Conservation (phyloP, 1,140 invertebrate genomes). For the Amphibalanus amphitrite region DNA sequence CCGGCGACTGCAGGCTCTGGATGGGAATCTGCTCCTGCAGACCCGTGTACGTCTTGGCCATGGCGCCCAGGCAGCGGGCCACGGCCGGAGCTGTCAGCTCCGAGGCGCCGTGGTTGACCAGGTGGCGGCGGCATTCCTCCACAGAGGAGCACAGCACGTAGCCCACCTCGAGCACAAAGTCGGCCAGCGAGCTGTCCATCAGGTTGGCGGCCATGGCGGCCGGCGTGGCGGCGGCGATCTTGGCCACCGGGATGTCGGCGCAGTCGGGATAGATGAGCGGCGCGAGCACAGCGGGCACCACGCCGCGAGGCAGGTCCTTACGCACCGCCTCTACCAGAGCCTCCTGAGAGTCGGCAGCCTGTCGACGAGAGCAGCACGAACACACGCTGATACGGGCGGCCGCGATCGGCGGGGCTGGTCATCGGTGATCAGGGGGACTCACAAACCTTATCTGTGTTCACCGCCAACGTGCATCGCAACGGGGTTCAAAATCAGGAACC, state of each 20-base stretch:
- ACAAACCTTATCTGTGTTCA: background rate
- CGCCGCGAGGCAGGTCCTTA: conserved; percentile 67
- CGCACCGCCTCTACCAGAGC: conserved; percentile 60
- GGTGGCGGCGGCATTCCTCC: conserved; percentile 71
- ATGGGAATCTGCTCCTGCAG: conserved; percentile 22
- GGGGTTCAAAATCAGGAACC: too few relatives aligned
- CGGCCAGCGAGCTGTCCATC: conserved; percentile 31
- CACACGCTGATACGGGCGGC: too few relatives aligned
- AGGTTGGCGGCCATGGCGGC: conserved; percentile 37
- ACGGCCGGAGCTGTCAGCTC: conserved; percentile 63
- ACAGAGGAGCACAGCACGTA: conserved; percentile 67
- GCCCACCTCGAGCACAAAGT: conserved; percentile 75
- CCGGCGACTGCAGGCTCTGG: background rate
- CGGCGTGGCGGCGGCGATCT: conserved; percentile 29
- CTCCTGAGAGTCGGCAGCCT: conserved; percentile 46
- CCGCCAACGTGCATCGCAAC: too few relatives aligned
- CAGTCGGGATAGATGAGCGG: conserved; percentile 62
- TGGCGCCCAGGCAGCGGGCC: conserved; percentile 64
- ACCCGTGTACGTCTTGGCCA: conserved; percentile 61
- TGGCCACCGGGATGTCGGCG: conserved; percentile 47
- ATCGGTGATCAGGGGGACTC: background rate
- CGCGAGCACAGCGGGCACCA: conserved; percentile 69
- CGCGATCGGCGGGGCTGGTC: too few relatives aligned
- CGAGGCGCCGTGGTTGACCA: conserved; percentile 49
- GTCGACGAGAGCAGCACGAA: too few relatives aligned